These are phyloP conservation scores for Sabatieria punctata DNA, from an alignment of 2,888 invertebrate genomes.

Conservation along the genomic window DNA sequence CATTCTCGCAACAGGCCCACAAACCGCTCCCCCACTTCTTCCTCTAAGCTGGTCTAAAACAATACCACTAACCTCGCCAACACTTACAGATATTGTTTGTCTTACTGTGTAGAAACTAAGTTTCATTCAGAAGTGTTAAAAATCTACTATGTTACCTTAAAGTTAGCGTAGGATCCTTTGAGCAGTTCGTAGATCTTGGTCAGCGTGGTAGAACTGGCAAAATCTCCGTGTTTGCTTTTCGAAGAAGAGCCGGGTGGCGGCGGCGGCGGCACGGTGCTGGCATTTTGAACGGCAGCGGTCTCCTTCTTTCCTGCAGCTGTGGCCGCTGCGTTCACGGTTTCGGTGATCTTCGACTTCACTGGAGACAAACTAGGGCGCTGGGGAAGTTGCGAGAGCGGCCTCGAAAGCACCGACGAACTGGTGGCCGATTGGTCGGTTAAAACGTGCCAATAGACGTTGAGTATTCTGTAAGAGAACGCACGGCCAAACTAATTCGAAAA, in stretches of 20 bases:
- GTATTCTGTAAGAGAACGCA: slow-evolving; percentile 39
- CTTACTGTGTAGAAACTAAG: too few species aligned
- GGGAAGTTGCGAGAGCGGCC: slow-evolving; percentile 41
- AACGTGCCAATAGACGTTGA: slow-evolving; percentile 57
- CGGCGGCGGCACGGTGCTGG: neutral
- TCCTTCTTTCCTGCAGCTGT: neutral
- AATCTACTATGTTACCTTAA: slow-evolving; percentile 55
- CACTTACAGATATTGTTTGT: too few species aligned
- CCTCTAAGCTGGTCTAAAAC: slow-evolving; percentile 59
- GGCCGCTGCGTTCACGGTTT: neutral
- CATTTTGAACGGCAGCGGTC: neutral
- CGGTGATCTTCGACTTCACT: neutral
- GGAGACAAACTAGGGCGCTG: slow-evolving; percentile 17
- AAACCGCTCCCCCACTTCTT: slow-evolving; percentile 56
- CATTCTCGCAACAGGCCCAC: slow-evolving; percentile 44
- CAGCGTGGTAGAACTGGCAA: slow-evolving; percentile 52
- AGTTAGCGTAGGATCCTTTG: slow-evolving; percentile 64
- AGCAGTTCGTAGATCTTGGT: slow-evolving; percentile 64
- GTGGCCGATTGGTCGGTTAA: slow-evolving; percentile 46
- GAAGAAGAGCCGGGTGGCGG: neutral
- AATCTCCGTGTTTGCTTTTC: slow-evolving; percentile 22
- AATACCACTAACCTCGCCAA: too few species aligned
- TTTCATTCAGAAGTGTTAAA: too few species aligned
- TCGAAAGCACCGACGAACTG: slow-evolving; percentile 35
- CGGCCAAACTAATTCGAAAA: too few species aligned